These are phyloP conservation scores for Heliocidaris erythrogramma DNA, from an alignment of 35 echinoderm and acorn worm genomes.

Conservation along the genomic window DNA sequence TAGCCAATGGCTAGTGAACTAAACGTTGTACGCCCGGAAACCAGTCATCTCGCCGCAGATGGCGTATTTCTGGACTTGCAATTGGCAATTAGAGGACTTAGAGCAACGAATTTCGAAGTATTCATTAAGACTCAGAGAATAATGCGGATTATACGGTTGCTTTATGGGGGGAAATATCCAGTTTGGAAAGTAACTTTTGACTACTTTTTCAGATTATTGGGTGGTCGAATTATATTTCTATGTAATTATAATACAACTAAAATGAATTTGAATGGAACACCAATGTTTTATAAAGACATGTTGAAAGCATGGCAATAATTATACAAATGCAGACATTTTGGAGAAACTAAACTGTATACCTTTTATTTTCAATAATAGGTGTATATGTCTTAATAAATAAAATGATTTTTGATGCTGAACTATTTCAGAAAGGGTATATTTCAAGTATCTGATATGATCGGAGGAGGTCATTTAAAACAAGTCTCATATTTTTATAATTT, in stretches of 20 bases:
- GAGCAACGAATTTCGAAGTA: neutral
- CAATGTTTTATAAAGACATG: neutral
- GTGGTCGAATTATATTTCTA: neutral
- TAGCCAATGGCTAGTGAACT: too few relatives aligned
- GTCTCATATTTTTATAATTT: neutral
- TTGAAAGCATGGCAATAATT: too few relatives aligned
- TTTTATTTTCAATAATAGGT: neutral
- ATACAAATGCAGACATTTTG: neutral
- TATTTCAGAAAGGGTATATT: neutral
- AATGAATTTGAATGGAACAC: neutral
- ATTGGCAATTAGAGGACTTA: neutral
- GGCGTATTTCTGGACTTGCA: too few relatives aligned
- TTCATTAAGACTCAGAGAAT: neutral
- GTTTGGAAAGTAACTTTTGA: neutral
- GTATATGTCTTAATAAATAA: neutral
- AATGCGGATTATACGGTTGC: too few relatives aligned
- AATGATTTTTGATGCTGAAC: neutral
- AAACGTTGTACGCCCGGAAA: too few relatives aligned
- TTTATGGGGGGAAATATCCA: neutral
- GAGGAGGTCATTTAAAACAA: neutral
- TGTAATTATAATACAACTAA: neutral
- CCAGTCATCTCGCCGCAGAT: too few relatives aligned
- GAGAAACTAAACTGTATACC: neutral
- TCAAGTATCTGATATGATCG: conserved; percentile 15
- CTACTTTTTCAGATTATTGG: too few relatives aligned